Base-by-base conservation (phyloP, 23 tunicate genomes). In the Halocynthia aurantium region DNA sequence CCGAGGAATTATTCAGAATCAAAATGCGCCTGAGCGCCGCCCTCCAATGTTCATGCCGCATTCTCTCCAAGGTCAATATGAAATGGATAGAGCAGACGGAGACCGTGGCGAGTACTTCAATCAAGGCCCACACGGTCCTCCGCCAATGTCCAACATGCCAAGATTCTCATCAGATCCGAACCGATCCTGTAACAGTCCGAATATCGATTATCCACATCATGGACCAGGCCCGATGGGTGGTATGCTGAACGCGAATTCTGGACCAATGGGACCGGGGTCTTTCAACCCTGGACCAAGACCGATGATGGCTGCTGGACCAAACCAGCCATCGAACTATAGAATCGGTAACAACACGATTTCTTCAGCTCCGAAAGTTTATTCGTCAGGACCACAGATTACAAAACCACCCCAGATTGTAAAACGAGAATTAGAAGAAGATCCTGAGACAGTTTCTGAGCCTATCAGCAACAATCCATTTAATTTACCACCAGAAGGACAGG, bases 41-140 rank as follows among this genome's bases (percentile, higher is more conserved):
- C 90, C 89, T 11, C 94, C 88, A 6, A 82, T 82, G 73, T 77
- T 77, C 8, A 13, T 90, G 20, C 86, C 83, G 8, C 83, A 82
- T 71, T 61, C 86, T 6, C 70, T 76, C 52, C 77, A 75, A 67
- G 22, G 5, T 75, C 13, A 56, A 75, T 55, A 55, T 20, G 50
- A 77, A 77, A 22, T 52, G 56, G 22, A 8, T 21, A 49, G 58
- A 54, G 22, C 61, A 57, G 78, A 74, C 78, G 64, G 13, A 63
- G 78, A 12, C 78, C 78, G 13, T 54, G 55, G 71, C 71, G 19
- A n/a, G 71, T 55, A 20, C 65, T 51, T 8, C 53, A 55, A 4
- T 55, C 72, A 52, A 17, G 75, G 75, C 22, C 77, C 77, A n/a
- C 68, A 68, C 13, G 62, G 62, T 51, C 22, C 15, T 22, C 13